Base-by-base conservation (phyloP, 2,113 vertebrate genomes). In the Notothenia rossii region DNA sequence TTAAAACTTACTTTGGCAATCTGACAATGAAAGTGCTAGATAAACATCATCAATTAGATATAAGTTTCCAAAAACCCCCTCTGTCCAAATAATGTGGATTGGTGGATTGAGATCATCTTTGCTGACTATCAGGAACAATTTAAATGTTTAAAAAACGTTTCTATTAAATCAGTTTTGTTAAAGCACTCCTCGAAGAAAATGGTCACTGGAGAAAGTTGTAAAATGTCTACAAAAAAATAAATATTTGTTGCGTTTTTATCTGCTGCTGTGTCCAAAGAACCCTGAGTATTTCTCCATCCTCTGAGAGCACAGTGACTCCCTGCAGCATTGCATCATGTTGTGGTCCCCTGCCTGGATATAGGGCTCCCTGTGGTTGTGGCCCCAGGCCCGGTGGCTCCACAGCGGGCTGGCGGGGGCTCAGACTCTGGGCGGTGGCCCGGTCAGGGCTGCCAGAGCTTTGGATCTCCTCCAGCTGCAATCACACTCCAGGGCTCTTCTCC, bases 391-490 rank as follows among this genome's bases (percentile, higher is more conserved):
- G 80, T 71, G 82, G 77, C 85, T 81, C 75, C 62, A 51, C 29
- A 62, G 65, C 7, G 36, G 63, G 72, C 79, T 89, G 89, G 85
- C 89, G 78, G 54, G 10, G 7, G 64, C 66, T 75, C 62, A 69
- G 78, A 67, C 65, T 70, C 70, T 76, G 85, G 83, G 82, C 62
- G 70, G 79, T 18, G 82, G 82, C 82, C 79, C n/a, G 18, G 77
- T 64, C 64, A 15, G 61, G 50, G n/a, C 63, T 48, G 77, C 77
- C 81, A 74, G 54, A 77, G 65, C 65, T 75, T 58, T 73, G 82
- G 77, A 72, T 75, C 0, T 4, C 25, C 53, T 77, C 70, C 75
- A 78, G 55, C 49, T 70, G 45, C 54, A 8, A 58, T 66, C 5
- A n/a, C 67, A 7, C 63, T 46, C 20, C 66, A 43, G 20, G 33